Evolutionary conservation across 92 coral and sea anemone species (phyloP).

Genomic region (Pocillopora meandrina): DNA sequence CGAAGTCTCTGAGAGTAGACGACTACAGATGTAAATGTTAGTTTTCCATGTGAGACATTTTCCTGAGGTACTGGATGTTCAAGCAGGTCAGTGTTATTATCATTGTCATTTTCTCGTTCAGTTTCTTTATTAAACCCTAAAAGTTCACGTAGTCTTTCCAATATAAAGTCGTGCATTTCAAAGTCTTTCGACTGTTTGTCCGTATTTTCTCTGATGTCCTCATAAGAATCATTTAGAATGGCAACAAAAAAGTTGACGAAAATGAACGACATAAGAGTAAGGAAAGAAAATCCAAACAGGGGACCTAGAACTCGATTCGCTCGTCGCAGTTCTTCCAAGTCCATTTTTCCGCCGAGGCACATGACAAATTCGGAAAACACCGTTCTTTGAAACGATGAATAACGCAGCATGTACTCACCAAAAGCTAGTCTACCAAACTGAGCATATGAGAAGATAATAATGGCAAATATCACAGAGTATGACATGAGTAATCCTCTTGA

Average conservation of each 20-base stretch:
- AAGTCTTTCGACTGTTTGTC: constrained; percentile 56
- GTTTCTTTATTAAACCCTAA: constrained; percentile 17
- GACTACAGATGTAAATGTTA: constrained; percentile 1
- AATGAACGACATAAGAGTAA: constrained; percentile 53
- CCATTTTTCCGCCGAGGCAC: constrained; percentile 63
- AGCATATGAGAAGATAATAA: constrained; percentile 60
- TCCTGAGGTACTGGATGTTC: background rate
- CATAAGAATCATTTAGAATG: constrained; percentile 66
- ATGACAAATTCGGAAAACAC: constrained; percentile 58
- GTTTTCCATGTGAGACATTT: background rate
- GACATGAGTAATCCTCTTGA: constrained; percentile 55
- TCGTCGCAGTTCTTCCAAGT: constrained; percentile 41
- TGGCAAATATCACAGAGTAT: constrained; percentile 53
- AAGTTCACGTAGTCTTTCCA: constrained; percentile 49
- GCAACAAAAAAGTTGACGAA: constrained; percentile 80
- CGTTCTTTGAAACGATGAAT: constrained; percentile 52
- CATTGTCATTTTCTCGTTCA: background rate
- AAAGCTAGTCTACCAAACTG: constrained; percentile 48
- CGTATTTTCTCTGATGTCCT: constrained; percentile 55
- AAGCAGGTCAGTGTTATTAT: background rate
- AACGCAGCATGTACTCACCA: constrained; percentile 50
- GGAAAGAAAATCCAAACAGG: constrained; percentile 58
- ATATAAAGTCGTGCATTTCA: constrained; percentile 76
- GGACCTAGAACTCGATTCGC: constrained; percentile 61
- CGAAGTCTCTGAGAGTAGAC: constrained; percentile 17